These are phyloP conservation scores for Gymnothorax reevesii DNA, from an alignment of 2,797 vertebrate genomes.

Conservation along the genomic window DNA sequence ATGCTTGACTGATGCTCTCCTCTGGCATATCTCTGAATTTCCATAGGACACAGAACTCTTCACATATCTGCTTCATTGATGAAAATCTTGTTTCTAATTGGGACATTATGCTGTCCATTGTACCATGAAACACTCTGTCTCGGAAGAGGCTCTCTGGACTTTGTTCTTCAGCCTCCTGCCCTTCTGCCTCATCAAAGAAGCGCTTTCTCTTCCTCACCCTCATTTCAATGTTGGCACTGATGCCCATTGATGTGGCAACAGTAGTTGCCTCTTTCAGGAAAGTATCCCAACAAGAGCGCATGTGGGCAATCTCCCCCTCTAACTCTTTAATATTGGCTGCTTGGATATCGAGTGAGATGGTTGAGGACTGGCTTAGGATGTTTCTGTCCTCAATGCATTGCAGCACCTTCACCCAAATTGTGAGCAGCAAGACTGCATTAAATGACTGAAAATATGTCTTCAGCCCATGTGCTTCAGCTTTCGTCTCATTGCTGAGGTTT, in stretches of 20 bases:
- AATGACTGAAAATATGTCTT: background rate
- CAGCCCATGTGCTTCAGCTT: background rate
- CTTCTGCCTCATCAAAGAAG: slow-evolving; percentile 2
- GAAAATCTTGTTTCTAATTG: background rate
- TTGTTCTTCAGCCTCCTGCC: background rate
- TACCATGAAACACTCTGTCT: background rate
- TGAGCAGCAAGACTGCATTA: background rate
- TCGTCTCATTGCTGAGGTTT: background rate
- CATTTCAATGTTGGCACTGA: background rate
- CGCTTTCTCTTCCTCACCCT: background rate
- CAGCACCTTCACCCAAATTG: background rate
- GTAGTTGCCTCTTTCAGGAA: background rate
- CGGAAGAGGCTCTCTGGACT: background rate
- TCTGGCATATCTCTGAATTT: slow-evolving; percentile 1
- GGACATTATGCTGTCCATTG: background rate
- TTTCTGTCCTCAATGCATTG: background rate
- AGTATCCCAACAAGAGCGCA: background rate
- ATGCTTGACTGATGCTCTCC: background rate
- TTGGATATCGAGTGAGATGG: background rate
- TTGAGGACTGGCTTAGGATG: background rate
- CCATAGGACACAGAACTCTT: background rate
- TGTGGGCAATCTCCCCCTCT: background rate
- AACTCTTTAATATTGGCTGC: background rate
- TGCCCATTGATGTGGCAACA: background rate
- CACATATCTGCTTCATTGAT: background rate